These are phyloP conservation scores for Tridacna crocea DNA, from an alignment of 2,888 invertebrate species.

Conservation along the genomic window DNA sequence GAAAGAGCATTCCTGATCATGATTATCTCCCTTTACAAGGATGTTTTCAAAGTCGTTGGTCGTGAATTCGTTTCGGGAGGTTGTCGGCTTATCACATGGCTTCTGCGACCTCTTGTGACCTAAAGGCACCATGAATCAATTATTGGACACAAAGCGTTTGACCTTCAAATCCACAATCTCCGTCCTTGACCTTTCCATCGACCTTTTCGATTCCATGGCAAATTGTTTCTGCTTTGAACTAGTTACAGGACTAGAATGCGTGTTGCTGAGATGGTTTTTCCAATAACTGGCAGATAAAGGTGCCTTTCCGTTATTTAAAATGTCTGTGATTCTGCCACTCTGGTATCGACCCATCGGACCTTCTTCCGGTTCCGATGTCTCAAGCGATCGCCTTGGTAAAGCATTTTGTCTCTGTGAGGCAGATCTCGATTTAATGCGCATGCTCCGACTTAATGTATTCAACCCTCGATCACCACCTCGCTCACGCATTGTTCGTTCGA, in stretches of 20 bases:
- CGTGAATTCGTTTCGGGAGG: too few relatives aligned
- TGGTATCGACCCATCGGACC: conserved; percentile 13
- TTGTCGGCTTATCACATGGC: too few relatives aligned
- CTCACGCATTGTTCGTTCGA: conserved; percentile 35
- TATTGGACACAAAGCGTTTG: conserved; percentile 58
- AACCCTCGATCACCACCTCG: conserved; percentile 26
- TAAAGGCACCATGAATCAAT: too few relatives aligned
- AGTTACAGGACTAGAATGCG: conserved; percentile 57
- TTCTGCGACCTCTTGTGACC: too few relatives aligned
- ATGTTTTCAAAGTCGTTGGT: too few relatives aligned
- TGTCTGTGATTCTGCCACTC: conserved; percentile 65
- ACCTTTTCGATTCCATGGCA: conserved; percentile 62
- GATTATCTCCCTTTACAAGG: too few relatives aligned
- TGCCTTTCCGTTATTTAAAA: conserved; percentile 69
- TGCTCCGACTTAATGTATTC: conserved; percentile 49
- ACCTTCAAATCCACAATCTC: conserved; percentile 62
- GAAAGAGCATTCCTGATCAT: too few relatives aligned
- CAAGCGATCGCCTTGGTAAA: conserved; percentile 6
- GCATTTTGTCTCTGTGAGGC: conserved; percentile 13
- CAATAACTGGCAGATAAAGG: conserved; percentile 71
- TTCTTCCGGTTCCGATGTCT: conserved; percentile 6
- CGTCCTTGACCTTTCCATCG: conserved; percentile 55
- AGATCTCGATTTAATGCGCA: conserved; percentile 41
- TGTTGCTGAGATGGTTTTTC: conserved; percentile 66
- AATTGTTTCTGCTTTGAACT: conserved; percentile 62